Conservation (phyloP, 2,888 invertebrate species). For the Volucella inanis region DNA sequence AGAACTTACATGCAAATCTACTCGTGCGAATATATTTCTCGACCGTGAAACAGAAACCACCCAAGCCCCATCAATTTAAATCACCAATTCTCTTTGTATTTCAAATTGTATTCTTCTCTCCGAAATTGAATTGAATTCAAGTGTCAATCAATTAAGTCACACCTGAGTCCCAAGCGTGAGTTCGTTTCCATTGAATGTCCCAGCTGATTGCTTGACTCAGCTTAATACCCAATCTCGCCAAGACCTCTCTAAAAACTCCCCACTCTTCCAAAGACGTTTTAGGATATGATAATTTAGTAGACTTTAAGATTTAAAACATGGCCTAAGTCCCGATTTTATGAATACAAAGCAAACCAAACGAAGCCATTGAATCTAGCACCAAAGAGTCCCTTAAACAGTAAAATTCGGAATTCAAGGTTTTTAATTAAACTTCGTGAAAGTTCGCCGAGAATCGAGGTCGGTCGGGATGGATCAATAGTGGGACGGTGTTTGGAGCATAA, state of each 20-base stretch:
- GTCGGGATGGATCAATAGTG: not conserved
- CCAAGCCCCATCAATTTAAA: too few species aligned
- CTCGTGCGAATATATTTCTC: too few species aligned
- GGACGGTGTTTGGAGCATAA: too few species aligned
- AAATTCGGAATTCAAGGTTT: slow-evolving; percentile 13
- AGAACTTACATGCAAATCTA: too few species aligned
- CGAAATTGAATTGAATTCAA: slow-evolving; percentile 5
- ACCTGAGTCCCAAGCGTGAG: too few species aligned
- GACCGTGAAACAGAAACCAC: too few species aligned
- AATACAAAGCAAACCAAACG: not conserved
- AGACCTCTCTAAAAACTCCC: too few species aligned
- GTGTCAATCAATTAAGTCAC: slow-evolving; percentile 6
- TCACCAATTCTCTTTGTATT: slow-evolving; percentile 1
- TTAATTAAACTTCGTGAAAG: slow-evolving; percentile 30
- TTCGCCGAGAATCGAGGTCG: not conserved
- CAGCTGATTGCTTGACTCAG: too few species aligned
- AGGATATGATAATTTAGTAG: too few species aligned
- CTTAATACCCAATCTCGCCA: too few species aligned
- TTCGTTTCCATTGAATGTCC: too few species aligned
- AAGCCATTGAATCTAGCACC: slow-evolving; percentile 26
- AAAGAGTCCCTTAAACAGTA: not conserved
- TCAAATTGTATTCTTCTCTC: slow-evolving; percentile 12
- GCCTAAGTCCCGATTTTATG: slow-evolving; percentile 3
- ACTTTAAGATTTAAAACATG: not conserved
- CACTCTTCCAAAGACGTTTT: too few species aligned